Evolutionary conservation across 2,888 invertebrate species (phyloP).

Genomic region (Andrena praecox): DNA sequence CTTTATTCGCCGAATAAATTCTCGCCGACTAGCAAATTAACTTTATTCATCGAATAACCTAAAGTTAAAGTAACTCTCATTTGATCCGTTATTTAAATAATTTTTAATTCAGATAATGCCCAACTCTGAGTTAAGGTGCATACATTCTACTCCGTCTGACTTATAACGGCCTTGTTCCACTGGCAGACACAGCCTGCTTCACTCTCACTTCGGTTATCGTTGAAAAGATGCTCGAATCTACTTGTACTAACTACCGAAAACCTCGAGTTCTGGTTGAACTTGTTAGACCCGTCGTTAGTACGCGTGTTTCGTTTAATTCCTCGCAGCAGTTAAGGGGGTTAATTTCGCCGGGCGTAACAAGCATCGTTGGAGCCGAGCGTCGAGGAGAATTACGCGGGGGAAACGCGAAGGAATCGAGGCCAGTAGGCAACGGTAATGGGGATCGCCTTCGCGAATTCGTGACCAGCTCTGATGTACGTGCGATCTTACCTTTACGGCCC

Average conservation of each 20-base stretch:
- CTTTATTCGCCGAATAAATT: too few species aligned
- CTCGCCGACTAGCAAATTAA: too few species aligned
- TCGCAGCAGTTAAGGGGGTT: neutral
- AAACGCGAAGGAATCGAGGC: constrained; percentile 41
- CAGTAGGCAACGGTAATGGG: constrained; percentile 57
- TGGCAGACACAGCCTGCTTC: neutral
- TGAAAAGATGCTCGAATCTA: too few species aligned
- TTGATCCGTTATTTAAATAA: too few species aligned
- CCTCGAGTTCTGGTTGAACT: neutral
- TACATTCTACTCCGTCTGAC: neutral
- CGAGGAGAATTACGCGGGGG: neutral
- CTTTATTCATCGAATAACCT: too few species aligned
- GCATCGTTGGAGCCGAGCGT: neutral
- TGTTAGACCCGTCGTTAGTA: neutral
- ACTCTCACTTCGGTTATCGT: neutral
- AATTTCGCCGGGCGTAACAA: neutral
- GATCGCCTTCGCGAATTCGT: constrained; percentile 55
- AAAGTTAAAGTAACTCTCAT: too few species aligned
- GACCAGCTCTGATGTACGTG: constrained; percentile 37
- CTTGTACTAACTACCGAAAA: too few species aligned
- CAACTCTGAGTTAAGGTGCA: too few species aligned
- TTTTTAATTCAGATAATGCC: too few species aligned
- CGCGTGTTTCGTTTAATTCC: constrained; percentile 9
- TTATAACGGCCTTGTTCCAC: neutral
- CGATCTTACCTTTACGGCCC: constrained; percentile 62